Base-by-base conservation (phyloP, 2,113 vertebrate species). In the Pyrgilauda ruficollis region DNA sequence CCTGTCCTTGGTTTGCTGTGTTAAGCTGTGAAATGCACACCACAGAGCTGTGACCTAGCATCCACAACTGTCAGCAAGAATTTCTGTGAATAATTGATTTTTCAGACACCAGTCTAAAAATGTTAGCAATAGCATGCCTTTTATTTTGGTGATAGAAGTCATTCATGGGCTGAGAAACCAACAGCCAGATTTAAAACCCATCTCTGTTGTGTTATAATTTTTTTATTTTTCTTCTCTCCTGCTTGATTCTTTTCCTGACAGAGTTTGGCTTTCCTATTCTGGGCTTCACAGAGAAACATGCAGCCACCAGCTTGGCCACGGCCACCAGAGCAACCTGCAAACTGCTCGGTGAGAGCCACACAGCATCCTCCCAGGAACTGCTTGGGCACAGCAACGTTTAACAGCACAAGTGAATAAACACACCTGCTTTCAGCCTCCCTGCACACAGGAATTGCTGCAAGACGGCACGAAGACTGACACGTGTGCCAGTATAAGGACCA, bases 51-150 rank as follows among this genome's bases (percentile, higher is more conserved):
- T 87, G 90, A 91, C 90, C 80, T 0, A 3, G 63, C 58, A 62
- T 39, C 72, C 41, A 17, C 12, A 28, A 85, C 74, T 89, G 81
- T 87, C 94, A 91, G 78, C 81, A 94, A 76, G 77, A 87, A 94
- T 74, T 93, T 41, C 84, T 87, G 81, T 85, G 74, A 93, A 89
- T 94, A 94, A 87, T 14, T 94, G 87, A 91, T 84, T 93, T 50
- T 61, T 37, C 35, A 94, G 92, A 83, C 81, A 80, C 15, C 52
- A 55, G 78, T 63, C 89, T 87, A 62, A 79, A 80, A 67, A 69
- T 91, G 70, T 77, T 56, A 84, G 53, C 87, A 91, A 77, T 12
- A 67, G 44, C 10, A 53, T 18, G 37, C 43, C 20, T 69, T 84
- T 89, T 69, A 73, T 86, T 68, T 53, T 15, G 68, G 64, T 37